Evolutionary conservation across 1,140 invertebrate species (phyloP).

Genomic region (Rhopalosiphum maidis): DNA sequence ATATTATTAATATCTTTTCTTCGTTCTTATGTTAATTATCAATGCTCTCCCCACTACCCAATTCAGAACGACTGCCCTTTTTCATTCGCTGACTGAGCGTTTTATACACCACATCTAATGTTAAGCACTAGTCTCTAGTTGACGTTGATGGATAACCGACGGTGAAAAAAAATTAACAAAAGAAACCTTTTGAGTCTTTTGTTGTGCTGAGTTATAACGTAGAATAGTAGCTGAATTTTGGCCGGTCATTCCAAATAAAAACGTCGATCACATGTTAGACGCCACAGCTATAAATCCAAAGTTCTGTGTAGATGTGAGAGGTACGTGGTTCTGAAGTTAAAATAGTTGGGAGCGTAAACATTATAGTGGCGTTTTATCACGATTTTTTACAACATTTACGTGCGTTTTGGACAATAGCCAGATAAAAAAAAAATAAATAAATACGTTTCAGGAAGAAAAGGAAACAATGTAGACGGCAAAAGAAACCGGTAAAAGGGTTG

Average conservation of each 20-base stretch:
- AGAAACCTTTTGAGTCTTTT: slow-evolving; percentile 38
- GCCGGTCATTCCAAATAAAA: slow-evolving; percentile 44
- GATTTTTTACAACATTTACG: slow-evolving; percentile 45
- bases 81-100: slow-evolving; percentile 51
- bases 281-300: slow-evolving; percentile 26
- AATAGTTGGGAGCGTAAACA: slow-evolving; percentile 31
- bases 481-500: slow-evolving; percentile 47
- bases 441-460: slow-evolving; percentile 32
- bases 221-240: not conserved
- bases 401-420: slow-evolving; percentile 50
- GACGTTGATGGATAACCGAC: slow-evolving; percentile 50
- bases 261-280: slow-evolving; percentile 23
- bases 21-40: slow-evolving; percentile 52
- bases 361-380: slow-evolving; percentile 27
- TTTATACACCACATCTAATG: slow-evolving; percentile 40
- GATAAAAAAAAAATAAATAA: not conserved
- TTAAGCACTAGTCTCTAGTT: slow-evolving; percentile 39
- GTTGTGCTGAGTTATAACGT: slow-evolving; percentile 27
- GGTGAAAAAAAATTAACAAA: slow-evolving; percentile 11
- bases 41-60: not conserved
- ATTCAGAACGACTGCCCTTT: slow-evolving; percentile 24
- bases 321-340: not conserved
- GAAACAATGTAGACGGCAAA: slow-evolving; percentile 9
- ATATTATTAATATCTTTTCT: slow-evolving; percentile 50
- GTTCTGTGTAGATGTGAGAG: not conserved